A percentile compares a stretch with the other conserved stretches of the same genome.
Conservation (phyloP, 1,140 invertebrate species). For the Dinoponera quadriceps region DNA sequence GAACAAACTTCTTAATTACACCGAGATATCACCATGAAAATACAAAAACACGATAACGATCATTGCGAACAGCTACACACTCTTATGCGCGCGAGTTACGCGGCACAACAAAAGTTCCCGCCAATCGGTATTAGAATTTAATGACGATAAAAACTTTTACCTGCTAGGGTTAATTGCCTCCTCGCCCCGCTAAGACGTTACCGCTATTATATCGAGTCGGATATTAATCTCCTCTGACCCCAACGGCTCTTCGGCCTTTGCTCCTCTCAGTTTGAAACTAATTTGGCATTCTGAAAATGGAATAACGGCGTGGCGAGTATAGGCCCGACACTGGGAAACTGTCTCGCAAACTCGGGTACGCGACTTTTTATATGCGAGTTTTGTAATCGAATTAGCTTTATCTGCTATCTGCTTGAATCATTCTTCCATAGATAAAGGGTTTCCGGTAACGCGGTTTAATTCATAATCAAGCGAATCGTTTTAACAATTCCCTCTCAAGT, state of each 20-base stretch:
- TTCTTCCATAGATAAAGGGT: neutral
- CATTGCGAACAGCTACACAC: constrained; percentile 21
- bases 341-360: constrained; percentile 33
- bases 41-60: neutral
- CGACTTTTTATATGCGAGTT: constrained; percentile 58
- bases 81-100: neutral
- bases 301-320: constrained; percentile 18
- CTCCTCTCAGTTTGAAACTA: constrained; percentile 58
- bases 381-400: constrained; percentile 44
- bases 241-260: constrained; percentile 13
- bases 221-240: constrained; percentile 43
- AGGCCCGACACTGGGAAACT: constrained; percentile 44
- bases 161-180: constrained; percentile 15
- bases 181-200: constrained; percentile 21
- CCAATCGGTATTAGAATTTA: constrained; percentile 20
- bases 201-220: constrained; percentile 28
- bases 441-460: constrained; percentile 23
- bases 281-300: constrained; percentile 56
- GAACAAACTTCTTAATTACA: neutral
- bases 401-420: constrained; percentile 22
- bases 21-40: neutral
- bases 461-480: neutral
- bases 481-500: too few relatives aligned
- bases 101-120: neutral
- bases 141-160: constrained; percentile 31